phyloP scores from a whole-genome alignment of 2,797 vertebrate species.

The Hipposideros larvatus region DNA sequence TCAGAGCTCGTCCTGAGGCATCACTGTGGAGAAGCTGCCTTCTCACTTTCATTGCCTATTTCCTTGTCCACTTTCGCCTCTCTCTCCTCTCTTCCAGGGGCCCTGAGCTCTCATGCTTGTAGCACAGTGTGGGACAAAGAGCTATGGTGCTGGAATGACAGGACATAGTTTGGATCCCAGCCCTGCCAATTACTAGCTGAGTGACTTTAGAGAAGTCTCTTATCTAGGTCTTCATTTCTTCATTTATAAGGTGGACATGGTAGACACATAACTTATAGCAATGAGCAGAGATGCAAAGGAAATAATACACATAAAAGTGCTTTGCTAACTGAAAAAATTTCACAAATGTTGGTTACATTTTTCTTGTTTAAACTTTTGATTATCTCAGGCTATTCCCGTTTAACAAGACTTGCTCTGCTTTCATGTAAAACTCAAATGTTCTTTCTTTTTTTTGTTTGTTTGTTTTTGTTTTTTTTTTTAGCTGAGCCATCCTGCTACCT shows the following conservation, averaged over 20 bases:
- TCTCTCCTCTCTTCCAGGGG: neutral
- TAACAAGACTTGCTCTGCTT: neutral
- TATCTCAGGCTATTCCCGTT: neutral
- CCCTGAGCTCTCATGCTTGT: neutral
- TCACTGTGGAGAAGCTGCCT: neutral
- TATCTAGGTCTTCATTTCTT: neutral
- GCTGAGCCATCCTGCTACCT: no score
- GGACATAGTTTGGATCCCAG: neutral
- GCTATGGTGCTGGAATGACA: neutral
- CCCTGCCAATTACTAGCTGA: neutral
- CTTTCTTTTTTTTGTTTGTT: no score
- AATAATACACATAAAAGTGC: neutral
- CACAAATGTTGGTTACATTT: neutral
- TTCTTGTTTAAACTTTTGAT: neutral
- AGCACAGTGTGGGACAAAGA: neutral
- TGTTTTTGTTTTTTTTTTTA: no score
- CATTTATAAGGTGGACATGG: neutral
- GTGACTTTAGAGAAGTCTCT: neutral
- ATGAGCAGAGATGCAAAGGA: neutral
- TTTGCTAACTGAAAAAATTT: neutral
- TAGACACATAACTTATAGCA: neutral
- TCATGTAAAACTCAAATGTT: neutral
- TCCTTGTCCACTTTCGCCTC: neutral
- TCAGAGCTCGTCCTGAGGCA: neutral
- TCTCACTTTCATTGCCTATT: neutral